phyloP scores from a whole-genome alignment of 2,888 invertebrate species.

The Volucella zonaria region DNA sequence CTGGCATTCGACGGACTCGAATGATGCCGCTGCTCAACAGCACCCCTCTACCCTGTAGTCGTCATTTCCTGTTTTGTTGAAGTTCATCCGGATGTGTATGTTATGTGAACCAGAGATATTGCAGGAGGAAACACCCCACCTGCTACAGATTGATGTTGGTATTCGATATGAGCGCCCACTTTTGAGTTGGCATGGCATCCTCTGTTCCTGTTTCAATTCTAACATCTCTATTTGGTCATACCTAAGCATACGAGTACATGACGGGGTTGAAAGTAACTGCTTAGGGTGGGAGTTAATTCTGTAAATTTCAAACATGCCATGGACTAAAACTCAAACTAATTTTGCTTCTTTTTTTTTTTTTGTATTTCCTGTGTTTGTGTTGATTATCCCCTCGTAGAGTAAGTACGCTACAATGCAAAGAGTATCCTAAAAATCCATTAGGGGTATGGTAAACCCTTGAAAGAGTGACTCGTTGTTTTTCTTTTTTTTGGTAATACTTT shows the following conservation, averaged over 20 bases:
- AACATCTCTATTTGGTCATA: background rate
- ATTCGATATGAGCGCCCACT: constrained; percentile 31
- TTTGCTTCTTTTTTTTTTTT: background rate
- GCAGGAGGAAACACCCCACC: background rate
- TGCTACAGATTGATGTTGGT: constrained; percentile 23
- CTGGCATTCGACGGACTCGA: background rate
- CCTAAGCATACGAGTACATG: too few relatives aligned
- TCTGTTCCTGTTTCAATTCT: background rate
- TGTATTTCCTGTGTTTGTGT: background rate
- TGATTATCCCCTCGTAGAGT: constrained; percentile 1
- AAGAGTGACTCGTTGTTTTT: constrained; percentile 24
- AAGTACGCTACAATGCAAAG: background rate
- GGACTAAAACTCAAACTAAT: background rate
- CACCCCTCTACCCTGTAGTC: background rate
- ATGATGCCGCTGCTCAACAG: background rate
- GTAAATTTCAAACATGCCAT: constrained; percentile 10
- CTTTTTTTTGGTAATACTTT: constrained; percentile 7
- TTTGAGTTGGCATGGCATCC: constrained; percentile 15
- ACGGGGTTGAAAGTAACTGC: too few relatives aligned
- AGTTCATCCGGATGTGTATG: background rate
- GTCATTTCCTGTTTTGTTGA: constrained; percentile 12
- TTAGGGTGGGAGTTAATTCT: background rate
- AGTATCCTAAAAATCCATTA: constrained; percentile 50
- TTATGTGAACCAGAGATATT: background rate
- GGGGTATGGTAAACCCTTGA: constrained; percentile 34